phyloP scores from a whole-genome alignment of 2,888 invertebrate genomes.

The Cyaniris semiargus region DNA sequence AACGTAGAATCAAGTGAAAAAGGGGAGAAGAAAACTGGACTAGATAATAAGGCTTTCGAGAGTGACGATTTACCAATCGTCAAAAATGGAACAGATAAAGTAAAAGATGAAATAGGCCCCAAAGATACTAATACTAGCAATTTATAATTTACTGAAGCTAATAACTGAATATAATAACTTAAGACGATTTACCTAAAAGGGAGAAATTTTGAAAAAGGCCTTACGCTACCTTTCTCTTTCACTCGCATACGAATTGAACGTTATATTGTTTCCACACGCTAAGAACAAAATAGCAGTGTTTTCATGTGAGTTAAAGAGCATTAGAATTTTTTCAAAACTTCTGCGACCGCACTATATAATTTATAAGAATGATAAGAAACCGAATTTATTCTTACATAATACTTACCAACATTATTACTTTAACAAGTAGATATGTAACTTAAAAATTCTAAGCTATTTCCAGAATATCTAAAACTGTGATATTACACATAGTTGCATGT shows the following conservation, averaged over 20 bases:
- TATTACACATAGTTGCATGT: background rate
- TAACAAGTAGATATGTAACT: background rate
- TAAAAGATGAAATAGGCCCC: slow-evolving; percentile 40
- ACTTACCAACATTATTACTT: background rate
- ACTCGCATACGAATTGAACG: no score
- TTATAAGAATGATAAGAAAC: slow-evolving; percentile 19
- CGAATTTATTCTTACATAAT: slow-evolving; percentile 22
- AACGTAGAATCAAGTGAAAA: slow-evolving; percentile 44
- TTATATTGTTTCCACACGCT: no score
- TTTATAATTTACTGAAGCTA: slow-evolving; percentile 46
- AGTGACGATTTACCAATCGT: slow-evolving; percentile 60
- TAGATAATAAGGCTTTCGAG: slow-evolving; percentile 72
- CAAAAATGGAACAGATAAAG: slow-evolving; percentile 43
- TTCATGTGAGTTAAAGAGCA: no score
- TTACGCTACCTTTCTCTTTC: background rate
- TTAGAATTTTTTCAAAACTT: background rate
- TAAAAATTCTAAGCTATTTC: background rate
- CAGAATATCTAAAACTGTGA: background rate
- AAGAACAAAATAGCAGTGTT: no score
- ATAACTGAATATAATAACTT: background rate
- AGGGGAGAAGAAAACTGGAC: slow-evolving; percentile 51
- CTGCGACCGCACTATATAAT: background rate
- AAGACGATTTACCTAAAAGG: background rate
- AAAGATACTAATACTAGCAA: slow-evolving; percentile 54
- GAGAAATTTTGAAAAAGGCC: background rate